A percentile compares a stretch with the other conserved stretches of the same genome.
Conservation (phyloP, 2,888 invertebrate species). For the Rotaria sp. region DNA sequence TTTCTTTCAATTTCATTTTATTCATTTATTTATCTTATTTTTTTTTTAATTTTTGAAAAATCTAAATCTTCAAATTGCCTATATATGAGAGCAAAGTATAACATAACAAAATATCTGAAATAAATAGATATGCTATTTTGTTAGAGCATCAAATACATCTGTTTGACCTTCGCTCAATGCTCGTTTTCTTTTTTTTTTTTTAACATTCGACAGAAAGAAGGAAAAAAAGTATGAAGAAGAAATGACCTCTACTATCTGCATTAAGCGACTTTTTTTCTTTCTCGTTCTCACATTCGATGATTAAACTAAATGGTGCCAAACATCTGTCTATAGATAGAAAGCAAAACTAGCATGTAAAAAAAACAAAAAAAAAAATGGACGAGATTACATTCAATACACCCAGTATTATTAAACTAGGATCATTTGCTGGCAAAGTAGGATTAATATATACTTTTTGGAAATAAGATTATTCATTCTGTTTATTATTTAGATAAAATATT, state of each 20-base stretch:
- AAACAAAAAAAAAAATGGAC: neutral
- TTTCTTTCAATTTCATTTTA: too few species aligned
- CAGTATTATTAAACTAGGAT: slow-evolving; percentile 1
- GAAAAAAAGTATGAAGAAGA: neutral
- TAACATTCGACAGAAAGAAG: neutral
- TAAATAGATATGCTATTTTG: neutral
- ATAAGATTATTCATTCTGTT: too few species aligned
- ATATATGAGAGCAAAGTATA: too few species aligned
- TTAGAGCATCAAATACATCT: neutral
- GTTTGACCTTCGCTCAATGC: neutral
- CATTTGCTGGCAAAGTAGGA: neutral
- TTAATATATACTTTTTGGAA: neutral
- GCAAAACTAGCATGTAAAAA: neutral
- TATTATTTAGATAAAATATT: neutral
- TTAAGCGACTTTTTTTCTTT: neutral
- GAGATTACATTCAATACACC: neutral
- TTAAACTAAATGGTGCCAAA: neutral
- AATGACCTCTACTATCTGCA: slow-evolving; percentile 13
- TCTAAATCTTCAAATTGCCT: too few species aligned
- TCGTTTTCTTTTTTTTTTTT: neutral
- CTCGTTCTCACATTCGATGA: neutral
- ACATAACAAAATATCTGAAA: too few species aligned
- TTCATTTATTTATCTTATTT: too few species aligned
- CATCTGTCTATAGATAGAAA: neutral
- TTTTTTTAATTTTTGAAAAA: too few species aligned